Conservation (phyloP, 2,113 vertebrate species). For the Pituophis catenifer region DNA sequence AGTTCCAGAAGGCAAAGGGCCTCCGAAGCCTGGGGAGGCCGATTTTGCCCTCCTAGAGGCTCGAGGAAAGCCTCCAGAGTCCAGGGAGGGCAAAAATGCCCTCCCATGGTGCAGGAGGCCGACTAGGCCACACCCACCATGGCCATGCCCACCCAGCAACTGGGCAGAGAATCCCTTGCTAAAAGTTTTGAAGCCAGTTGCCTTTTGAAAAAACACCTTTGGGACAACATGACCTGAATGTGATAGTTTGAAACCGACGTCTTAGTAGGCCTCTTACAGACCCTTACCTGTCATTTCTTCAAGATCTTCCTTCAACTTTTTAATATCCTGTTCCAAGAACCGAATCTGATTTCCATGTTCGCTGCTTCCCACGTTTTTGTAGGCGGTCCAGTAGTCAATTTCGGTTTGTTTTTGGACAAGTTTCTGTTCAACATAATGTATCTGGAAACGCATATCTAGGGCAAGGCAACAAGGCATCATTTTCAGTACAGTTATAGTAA, state of each 20-base stretch:
- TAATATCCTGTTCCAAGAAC: constrained; percentile 68
- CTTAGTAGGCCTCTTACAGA: background rate
- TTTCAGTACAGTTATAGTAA: background rate
- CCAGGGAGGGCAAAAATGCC: too few species aligned
- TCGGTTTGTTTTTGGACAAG: constrained; percentile 62
- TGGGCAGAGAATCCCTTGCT: too few species aligned
- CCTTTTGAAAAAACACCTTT: too few species aligned
- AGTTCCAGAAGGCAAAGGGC: too few species aligned
- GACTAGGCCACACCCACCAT: too few species aligned
- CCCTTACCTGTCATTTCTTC: constrained; percentile 72
- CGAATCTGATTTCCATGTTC: constrained; percentile 65
- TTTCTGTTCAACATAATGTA: constrained; percentile 56
- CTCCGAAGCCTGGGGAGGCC: too few species aligned
- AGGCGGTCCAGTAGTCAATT: constrained; percentile 73
- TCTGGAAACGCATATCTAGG: constrained; percentile 63
- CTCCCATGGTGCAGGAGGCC: too few species aligned
- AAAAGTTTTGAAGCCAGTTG: too few species aligned
- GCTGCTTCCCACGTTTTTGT: constrained; percentile 71
- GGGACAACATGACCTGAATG: background rate
- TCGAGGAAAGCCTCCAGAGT: too few species aligned
- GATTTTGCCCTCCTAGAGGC: too few species aligned
- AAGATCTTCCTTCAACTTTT: constrained; percentile 59
- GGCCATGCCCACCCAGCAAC: too few species aligned
- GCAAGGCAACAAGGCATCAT: constrained; percentile 40
- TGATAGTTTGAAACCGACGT: too few species aligned